Evolutionary conservation across 2,888 invertebrate species (phyloP), one percentile per base, ranked within the genome.

Genomic region (Melanargia galathea): DNA sequence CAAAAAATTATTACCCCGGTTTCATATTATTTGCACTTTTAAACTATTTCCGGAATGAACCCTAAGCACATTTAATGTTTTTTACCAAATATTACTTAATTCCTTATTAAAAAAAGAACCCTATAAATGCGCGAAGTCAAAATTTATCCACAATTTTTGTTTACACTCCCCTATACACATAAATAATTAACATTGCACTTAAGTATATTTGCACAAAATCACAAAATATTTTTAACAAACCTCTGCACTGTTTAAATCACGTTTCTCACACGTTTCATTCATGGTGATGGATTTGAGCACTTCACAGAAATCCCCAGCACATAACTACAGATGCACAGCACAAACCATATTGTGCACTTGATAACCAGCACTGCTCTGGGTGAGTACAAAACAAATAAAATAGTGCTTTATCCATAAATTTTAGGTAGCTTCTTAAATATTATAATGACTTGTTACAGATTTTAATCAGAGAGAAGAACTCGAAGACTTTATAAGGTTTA

Each of bases 401-500:
- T 35, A 20, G 22, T 13, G 26, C 57, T 65, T 16, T 5, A 55
- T 60, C 20, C 10, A 22, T 16, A 54, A 11, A 24, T 6, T 20
- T 40, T 33, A 18, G 16, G n/a, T 30, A n/a, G n/a, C 48, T 57
- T 40, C 18, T 54, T 24, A 51, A 20, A 35, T 35, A 20, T 13
- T 59, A 18, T 30, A 24, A 35, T 22, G 43, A 24, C 45, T 83
- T 81, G 78, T 90, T 89, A 61, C 89, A 90, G 90, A 83, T 62
- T 78, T 78, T 64, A 82, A 76, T 70, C 81, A 83, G 73, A 79
- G 74, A 46, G 82, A 82, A 71, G 86, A 89, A 33, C 72, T 84
- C 13, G 85, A 85, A 70, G 80, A 87, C 56, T 80, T 86, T 60
- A 67, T 88, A 40, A 78, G 83, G 63, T 84, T 82, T 71, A 78